Conservation (phyloP, 2,113 vertebrate genomes). For the Bathybates hornii region DNA sequence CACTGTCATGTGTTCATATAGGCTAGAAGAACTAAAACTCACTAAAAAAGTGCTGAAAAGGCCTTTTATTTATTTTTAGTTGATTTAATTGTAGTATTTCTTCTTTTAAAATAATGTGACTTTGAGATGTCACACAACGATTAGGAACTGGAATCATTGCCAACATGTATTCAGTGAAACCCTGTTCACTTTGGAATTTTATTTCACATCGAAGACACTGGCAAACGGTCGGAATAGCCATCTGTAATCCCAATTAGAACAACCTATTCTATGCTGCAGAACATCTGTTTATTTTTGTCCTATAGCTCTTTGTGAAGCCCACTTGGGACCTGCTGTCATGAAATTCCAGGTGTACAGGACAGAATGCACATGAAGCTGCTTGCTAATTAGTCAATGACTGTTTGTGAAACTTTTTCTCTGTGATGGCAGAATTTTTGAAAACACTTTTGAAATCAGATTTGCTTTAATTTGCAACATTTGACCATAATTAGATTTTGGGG, state of each 20-base stretch:
- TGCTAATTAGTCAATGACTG: slow-evolving; percentile 37
- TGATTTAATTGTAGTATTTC: neutral
- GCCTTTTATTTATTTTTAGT: neutral
- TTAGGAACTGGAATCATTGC: neutral
- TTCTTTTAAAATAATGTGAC: neutral
- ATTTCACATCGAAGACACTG: neutral
- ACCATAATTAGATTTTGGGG: neutral
- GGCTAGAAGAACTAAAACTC: neutral
- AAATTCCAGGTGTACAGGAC: slow-evolving; percentile 44
- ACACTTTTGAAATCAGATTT: neutral
- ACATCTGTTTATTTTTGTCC: slow-evolving; percentile 63
- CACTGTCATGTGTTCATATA: neutral
- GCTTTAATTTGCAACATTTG: neutral
- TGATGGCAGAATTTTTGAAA: neutral
- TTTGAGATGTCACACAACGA: neutral
- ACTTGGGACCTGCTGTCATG: slow-evolving; percentile 51
- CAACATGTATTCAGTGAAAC: neutral
- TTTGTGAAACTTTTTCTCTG: neutral
- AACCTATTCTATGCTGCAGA: slow-evolving; percentile 14
- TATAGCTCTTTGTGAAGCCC: slow-evolving; percentile 34
- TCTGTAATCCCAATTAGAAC: slow-evolving; percentile 54
- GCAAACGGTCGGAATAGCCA: slow-evolving; percentile 28
- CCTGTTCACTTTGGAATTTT: neutral
- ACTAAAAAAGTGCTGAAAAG: neutral
- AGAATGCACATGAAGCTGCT: slow-evolving; percentile 25